Base-by-base conservation (phyloP, 2,888 invertebrate species). In the Drosophila colorata region DNA sequence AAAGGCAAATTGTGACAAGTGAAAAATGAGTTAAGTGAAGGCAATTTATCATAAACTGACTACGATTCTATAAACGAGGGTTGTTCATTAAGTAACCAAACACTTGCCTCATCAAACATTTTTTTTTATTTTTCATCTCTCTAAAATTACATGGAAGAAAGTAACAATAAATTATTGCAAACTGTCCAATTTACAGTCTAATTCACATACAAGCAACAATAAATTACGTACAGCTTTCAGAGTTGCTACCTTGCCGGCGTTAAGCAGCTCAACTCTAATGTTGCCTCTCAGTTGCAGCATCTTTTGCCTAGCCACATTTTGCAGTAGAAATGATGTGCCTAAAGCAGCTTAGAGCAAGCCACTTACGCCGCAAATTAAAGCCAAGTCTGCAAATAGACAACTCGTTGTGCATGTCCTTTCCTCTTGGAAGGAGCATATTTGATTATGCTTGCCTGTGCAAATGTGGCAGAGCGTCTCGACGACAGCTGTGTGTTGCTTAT, bases 401-500 rank as follows among this genome's bases (percentile, higher is more conserved):
- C 48, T 55, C 51, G 40, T 20, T 44, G 48, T 56, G 35, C 55
- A 47, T 72, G 52, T 67, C 40, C 53, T 53, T 35, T 13, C 23
- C 14, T 48, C 38, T 44, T 31, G 40, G 38, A 8, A 44, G 41
- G 11, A 51, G 60, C 58, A 63, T 78, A 78, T 75, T 75, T 75
- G 68, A 78, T 68, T 73, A 65, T 60, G 73, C 48, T 28, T 51
- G 44, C 40, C 48, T 69, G 51, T 61, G 61, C 67, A 67, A 66
- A 59, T 69, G 67, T 66, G 66, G 31, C 53, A 43, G 53, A 48
- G 52, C 38, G 55, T 66, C 63, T 59, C 63, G 73, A 69, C 77
- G 83, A 85, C 86, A 85, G 87, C 86, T 85, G 85, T 85, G 75
- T 66, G 80, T 44, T 74, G 83, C 83, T 85, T 85, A 85, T 85